These are phyloP conservation scores for Hippocampus zosterae DNA, from an alignment of 2,113 vertebrate species.

Conservation along the genomic window DNA sequence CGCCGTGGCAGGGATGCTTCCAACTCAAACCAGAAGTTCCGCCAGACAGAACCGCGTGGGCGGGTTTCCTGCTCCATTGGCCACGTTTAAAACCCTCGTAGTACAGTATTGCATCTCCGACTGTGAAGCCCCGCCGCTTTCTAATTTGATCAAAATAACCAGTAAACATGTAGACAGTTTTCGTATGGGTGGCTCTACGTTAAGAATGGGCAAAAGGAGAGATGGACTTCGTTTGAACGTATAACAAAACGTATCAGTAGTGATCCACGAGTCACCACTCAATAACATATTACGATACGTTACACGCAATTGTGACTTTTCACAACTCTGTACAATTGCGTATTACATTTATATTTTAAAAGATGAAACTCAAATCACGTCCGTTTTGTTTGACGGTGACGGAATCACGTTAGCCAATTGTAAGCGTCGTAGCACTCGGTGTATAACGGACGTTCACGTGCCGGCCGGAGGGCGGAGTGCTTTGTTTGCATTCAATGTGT, in stretches of 20 bases:
- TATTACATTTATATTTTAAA: background rate
- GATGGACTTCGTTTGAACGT: background rate
- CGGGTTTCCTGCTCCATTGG: conserved; percentile 54
- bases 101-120: background rate
- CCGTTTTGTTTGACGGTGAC: conserved; percentile 41
- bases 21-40: conserved; percentile 51
- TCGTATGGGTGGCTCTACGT: no score
- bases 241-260: background rate
- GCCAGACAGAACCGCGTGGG: conserved; percentile 48
- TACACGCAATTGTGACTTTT: background rate
- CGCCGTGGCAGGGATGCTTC: conserved; percentile 41
- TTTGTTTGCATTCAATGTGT: conserved; percentile 4
- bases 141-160: background rate
- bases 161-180: background rate
- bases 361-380: background rate
- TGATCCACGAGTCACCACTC: background rate
- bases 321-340: background rate
- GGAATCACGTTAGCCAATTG: conserved; percentile 17
- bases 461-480: background rate
- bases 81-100: conserved; percentile 35
- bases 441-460: fast-evolving
- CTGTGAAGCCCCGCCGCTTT: conserved; percentile 9
- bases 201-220: no score
- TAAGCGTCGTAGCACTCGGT: conserved; percentile 19
- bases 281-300: background rate